phyloP scores from a whole-genome alignment of 2,888 invertebrate species.

The Formica aserva region DNA sequence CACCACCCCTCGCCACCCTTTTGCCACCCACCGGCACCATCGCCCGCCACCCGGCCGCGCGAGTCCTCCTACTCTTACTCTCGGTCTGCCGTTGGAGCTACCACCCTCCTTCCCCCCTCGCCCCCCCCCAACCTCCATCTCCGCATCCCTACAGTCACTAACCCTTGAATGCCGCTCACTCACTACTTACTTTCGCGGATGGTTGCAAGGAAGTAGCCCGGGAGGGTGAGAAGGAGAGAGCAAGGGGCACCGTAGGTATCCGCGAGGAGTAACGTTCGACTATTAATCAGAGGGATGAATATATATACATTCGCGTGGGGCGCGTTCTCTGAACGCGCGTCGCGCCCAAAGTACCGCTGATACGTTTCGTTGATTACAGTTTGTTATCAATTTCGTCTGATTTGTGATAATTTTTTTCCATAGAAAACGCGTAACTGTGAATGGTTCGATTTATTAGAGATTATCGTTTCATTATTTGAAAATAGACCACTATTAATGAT shows the following conservation, averaged over 20 bases:
- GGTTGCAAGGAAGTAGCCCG: slow-evolving; percentile 62
- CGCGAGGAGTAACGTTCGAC: slow-evolving; percentile 73
- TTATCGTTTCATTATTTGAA: slow-evolving; percentile 6
- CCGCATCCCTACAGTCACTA: slow-evolving; percentile 86
- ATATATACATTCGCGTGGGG: slow-evolving; percentile 42
- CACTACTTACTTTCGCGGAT: slow-evolving; percentile 83
- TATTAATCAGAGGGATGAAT: slow-evolving; percentile 78
- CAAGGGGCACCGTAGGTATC: slow-evolving; percentile 68
- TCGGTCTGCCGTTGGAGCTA: slow-evolving; percentile 68
- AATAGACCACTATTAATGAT: background rate
- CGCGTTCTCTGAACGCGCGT: slow-evolving; percentile 32
- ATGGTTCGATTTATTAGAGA: slow-evolving; percentile 1
- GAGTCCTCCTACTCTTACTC: slow-evolving; percentile 63
- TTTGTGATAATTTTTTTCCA: background rate
- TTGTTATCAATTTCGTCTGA: slow-evolving; percentile 35
- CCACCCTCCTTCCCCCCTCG: slow-evolving; percentile 77
- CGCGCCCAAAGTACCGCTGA: background rate
- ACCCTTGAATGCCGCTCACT: slow-evolving; percentile 83
- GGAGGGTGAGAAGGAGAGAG: slow-evolving; percentile 61
- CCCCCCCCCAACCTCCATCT: slow-evolving; percentile 84
- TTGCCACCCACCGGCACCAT: slow-evolving; percentile 58
- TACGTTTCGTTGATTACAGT: slow-evolving; percentile 41
- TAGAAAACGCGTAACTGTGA: background rate
- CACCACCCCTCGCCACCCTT: slow-evolving; percentile 68
- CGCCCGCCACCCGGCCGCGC: slow-evolving; percentile 62